Evolutionary conservation across 2,797 vertebrate genomes (phyloP).

Genomic region (Lagorchestes hirsutus): DNA sequence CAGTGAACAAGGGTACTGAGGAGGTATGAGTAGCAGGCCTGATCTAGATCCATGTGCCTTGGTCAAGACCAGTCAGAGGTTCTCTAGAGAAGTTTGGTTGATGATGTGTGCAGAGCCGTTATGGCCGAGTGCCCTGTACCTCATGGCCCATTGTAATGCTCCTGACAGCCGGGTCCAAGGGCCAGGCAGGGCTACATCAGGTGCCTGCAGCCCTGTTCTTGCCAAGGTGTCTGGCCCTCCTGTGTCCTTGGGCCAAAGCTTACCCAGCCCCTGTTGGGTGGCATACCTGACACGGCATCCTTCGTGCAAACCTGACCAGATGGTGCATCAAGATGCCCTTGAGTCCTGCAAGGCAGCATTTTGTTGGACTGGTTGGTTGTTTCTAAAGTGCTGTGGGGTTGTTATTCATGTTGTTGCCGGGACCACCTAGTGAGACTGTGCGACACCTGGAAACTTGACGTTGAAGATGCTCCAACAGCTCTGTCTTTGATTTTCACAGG

Average conservation of each 20-base stretch:
- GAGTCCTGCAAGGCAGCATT: background rate
- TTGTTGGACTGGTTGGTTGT: background rate
- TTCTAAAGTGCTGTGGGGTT: no score
- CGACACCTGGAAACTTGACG: background rate
- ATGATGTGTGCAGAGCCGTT: background rate
- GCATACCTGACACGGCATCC: background rate
- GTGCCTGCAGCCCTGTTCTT: no score
- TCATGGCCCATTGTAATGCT: no score
- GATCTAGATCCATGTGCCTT: no score
- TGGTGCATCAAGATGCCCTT: background rate
- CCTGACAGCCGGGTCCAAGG: no score
- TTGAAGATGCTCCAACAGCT: background rate
- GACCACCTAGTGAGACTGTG: background rate
- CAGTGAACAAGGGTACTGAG: background rate
- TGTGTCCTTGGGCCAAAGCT: no score
- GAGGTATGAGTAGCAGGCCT: background rate
- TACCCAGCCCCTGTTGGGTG: no score
- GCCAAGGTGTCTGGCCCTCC: background rate
- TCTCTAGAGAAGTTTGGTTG: background rate
- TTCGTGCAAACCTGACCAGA: background rate
- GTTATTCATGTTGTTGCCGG: background rate
- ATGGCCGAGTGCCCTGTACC: no score
- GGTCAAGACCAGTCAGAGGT: background rate
- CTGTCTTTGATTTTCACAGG: conserved; percentile 85
- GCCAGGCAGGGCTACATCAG: no score